Conservation (phyloP, 2,797 vertebrate species). For the Chrysocyon brachyurus region DNA sequence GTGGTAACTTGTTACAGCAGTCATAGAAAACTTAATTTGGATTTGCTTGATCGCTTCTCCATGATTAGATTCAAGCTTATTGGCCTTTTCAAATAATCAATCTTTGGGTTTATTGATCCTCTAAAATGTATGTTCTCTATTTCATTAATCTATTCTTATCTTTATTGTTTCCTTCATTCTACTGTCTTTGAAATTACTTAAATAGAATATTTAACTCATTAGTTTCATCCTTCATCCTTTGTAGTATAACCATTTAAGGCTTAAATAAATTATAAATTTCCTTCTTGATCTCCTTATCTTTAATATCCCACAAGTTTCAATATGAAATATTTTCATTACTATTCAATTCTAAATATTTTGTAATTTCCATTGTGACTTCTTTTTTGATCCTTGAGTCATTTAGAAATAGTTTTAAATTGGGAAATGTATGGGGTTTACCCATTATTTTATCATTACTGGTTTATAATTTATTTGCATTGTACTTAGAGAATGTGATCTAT, state of each 20-base stretch:
- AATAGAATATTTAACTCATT: not conserved
- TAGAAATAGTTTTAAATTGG: not conserved
- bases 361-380: not conserved
- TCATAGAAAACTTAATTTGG: not conserved
- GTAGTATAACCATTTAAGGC: not conserved
- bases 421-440: not conserved
- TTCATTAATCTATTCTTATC: not conserved
- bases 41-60: not conserved
- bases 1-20: not conserved
- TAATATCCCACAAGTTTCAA: not conserved
- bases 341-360: slow-evolving; percentile 8
- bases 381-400: not conserved
- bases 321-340: not conserved
- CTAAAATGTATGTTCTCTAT: not conserved
- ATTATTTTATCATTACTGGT: not conserved
- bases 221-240: not conserved
- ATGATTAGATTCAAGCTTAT: not conserved
- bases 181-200: not conserved
- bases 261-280: not conserved
- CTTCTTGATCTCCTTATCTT: not conserved
- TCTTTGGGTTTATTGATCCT: not conserved
- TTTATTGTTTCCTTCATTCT: slow-evolving; percentile 24
- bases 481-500: not conserved
- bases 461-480: not conserved
- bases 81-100: not conserved